Conservation (phyloP, 1,140 invertebrate genomes). For the Lordiphosa stackelbergi region DNA sequence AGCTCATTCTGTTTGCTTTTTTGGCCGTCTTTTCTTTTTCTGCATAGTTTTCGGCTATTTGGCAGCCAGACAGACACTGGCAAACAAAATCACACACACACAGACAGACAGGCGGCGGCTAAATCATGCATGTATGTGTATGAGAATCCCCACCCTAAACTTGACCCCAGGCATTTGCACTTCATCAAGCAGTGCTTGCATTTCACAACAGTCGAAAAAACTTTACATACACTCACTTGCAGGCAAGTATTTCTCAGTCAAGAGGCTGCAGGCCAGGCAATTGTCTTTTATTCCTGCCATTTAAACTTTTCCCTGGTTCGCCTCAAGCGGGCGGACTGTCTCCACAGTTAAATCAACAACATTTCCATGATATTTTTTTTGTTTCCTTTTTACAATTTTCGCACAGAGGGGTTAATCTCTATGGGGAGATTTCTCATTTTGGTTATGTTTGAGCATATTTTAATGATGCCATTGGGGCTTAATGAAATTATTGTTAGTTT, state of each 20-base stretch:
- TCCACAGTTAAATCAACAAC: conserved; percentile 17
- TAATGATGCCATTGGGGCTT: conserved; percentile 74
- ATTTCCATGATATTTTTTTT: conserved; percentile 2
- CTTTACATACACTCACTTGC: conserved; percentile 18
- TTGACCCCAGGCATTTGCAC: conserved; percentile 73
- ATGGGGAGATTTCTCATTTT: conserved; percentile 51
- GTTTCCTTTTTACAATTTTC: conserved; percentile 3
- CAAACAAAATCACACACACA: conserved; percentile 30
- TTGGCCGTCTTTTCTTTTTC: conserved; percentile 19
- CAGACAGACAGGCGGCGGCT: conserved; percentile 24
- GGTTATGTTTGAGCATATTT: conserved; percentile 71
- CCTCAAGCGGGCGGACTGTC: background rate
- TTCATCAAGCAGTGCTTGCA: conserved; percentile 63
- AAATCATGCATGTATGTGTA: conserved; percentile 22
- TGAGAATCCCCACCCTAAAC: conserved; percentile 58
- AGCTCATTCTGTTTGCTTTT: conserved; percentile 14
- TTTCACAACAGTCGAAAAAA: conserved; percentile 44
- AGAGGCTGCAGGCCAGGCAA: conserved; percentile 61
- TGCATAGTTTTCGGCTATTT: conserved; percentile 23
- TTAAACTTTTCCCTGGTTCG: conserved; percentile 37
- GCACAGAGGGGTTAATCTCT: conserved; percentile 26
- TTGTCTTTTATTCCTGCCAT: conserved; percentile 52
- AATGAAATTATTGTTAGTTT: conserved; percentile 73
- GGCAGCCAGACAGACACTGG: conserved; percentile 33
- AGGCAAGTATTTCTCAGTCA: conserved; percentile 33